These are phyloP conservation scores for Tupaia tana DNA, from an alignment of 2,113 vertebrate species.

Conservation along the genomic window DNA sequence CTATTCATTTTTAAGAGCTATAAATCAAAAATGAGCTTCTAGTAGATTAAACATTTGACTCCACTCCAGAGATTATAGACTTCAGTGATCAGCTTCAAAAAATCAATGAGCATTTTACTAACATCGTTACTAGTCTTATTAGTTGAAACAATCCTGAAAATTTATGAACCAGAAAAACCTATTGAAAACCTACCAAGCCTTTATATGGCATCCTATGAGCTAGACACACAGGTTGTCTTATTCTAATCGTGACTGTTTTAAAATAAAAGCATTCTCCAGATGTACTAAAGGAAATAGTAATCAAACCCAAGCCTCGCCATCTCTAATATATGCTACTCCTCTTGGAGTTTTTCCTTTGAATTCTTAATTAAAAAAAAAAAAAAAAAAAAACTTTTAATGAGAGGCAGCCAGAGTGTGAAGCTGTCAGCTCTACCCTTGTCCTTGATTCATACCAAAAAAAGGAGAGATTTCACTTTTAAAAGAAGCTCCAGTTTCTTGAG, in stretches of 20 bases:
- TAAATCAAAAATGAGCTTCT: not conserved
- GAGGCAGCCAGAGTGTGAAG: constrained; percentile 78
- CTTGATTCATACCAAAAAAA: constrained; percentile 72
- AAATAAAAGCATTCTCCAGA: constrained; percentile 66
- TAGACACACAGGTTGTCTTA: not conserved
- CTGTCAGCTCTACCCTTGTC: constrained; percentile 77
- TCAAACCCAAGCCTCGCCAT: constrained; percentile 70
- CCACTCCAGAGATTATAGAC: constrained; percentile 52
- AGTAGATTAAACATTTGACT: constrained; percentile 42
- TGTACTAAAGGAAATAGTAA: constrained; percentile 72
- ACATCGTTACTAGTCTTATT: constrained; percentile 29
- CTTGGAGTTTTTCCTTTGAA: constrained; percentile 80
- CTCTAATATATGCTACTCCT: constrained; percentile 77
- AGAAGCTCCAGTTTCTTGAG: constrained; percentile 81
- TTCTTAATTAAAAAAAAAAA: constrained; percentile 80
- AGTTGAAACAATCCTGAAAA: constrained; percentile 71
- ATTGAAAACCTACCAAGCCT: not conserved
- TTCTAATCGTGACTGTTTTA: constrained; percentile 75
- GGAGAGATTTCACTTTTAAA: constrained; percentile 84
- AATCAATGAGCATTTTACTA: constrained; percentile 61
- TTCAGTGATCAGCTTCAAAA: constrained; percentile 33
- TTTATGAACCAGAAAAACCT: constrained; percentile 24
- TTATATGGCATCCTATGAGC: not conserved
- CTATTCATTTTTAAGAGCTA: not conserved
- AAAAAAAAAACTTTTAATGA: constrained; percentile 75